phyloP scores from a whole-genome alignment of 2,113 vertebrate species.

The Gnathonemus echidnorhynchus region DNA sequence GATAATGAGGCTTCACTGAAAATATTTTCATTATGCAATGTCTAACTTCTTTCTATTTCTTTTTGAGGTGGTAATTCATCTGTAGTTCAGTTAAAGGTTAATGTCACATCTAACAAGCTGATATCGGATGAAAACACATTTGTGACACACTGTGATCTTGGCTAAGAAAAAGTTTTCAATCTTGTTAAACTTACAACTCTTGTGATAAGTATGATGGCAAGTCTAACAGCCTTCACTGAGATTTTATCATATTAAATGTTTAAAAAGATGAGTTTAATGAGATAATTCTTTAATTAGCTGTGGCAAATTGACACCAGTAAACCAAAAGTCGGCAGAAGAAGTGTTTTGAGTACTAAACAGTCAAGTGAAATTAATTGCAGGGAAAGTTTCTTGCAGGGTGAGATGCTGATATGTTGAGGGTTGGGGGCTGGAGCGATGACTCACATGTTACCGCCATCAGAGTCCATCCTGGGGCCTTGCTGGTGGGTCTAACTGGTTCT shows the following conservation, averaged over 20 bases:
- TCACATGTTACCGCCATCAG: background rate
- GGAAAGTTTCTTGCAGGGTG: background rate
- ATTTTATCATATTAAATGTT: background rate
- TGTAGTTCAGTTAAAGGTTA: background rate
- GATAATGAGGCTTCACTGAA: background rate
- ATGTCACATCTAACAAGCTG: background rate
- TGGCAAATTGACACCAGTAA: background rate
- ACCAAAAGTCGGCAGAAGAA: background rate
- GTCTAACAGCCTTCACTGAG: background rate
- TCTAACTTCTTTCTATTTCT: background rate
- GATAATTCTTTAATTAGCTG: background rate
- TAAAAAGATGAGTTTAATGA: background rate
- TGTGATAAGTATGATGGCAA: background rate
- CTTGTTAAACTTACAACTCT: background rate
- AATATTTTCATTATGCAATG: background rate
- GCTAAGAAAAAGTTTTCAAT: background rate
- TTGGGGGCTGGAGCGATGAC: background rate
- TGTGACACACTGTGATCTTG: background rate
- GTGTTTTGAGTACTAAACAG: background rate
- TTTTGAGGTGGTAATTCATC: background rate
- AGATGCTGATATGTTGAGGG: background rate
- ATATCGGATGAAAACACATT: background rate
- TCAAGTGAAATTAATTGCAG: background rate
- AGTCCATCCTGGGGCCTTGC: background rate
- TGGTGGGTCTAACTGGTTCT: background rate